Base-by-base conservation (phyloP, 2,797 vertebrate genomes). In the Coranthus polyacanthus region DNA sequence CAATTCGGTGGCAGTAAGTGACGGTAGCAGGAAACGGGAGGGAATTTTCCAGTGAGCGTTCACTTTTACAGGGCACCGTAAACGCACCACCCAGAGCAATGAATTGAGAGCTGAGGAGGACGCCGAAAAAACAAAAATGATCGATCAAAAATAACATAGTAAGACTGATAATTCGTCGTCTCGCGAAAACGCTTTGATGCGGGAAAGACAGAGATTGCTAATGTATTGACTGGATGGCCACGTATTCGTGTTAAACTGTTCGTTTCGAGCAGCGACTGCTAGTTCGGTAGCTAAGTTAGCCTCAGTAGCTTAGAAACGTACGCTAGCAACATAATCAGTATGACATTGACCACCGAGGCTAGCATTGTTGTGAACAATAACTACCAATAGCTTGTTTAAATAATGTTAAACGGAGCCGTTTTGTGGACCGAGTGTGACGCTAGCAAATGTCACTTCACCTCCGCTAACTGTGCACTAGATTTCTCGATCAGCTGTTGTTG, bases 91-190 rank as follows among this genome's bases (percentile, higher is more conserved):
- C 4, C 4, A 1, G 13, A 80, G 73, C 57, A 15, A 37, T 52
- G 81, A 37, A 58, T 75, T 73, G 73, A 81, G 68, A 65, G 58
- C 49, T 54, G 78, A 71, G 57, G 81, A 86, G 73, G 84, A 84
- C 55, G 68, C 18, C 64, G 60, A 65, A 62, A 65, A 62, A 75
- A 86, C 75, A 78, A 77, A 85, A 52, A 87, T 86, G 85, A 79
- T 64, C 73, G 38, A 43, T 55, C 18, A 45, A 52, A 68, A 68
- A 68, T 82, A 74, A 15, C 13, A 39, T 15, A 41, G n/a, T 90
- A 75, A 85, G 76, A 68, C 7, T 21, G 4, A 17, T 13, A 45
- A 29, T 20, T 12, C 0, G 9, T 17, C 7, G 5, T 20, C 6
- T 22, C 0, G 0, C 13, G 0, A 7, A 2, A n/a, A 8, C 2